Percentiles rank a stretch among this genome's conserved stretches.
These are phyloP conservation scores for Carassius carassius DNA, from an alignment of 2,113 vertebrate genomes.

Conservation along the genomic window DNA sequence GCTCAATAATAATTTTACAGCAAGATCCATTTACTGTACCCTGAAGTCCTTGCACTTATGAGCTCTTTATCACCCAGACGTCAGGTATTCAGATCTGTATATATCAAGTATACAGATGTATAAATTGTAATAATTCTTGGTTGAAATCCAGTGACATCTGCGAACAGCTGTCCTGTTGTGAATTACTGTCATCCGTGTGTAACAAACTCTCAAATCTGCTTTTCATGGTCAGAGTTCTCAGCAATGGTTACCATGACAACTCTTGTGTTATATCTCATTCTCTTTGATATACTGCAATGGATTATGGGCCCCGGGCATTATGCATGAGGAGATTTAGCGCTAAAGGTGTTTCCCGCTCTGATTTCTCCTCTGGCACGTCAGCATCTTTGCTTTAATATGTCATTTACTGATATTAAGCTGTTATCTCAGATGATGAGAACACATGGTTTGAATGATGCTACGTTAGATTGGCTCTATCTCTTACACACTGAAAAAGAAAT, in stretches of 20 bases:
- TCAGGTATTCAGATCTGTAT: not conserved
- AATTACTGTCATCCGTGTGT: slow-evolving; percentile 62
- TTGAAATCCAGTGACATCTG: not conserved
- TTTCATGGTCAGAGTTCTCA: slow-evolving; percentile 66
- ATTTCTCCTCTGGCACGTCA: slow-evolving; percentile 29
- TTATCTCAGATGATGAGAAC: not conserved
- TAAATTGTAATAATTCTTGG: not conserved
- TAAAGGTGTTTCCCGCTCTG: slow-evolving; percentile 74
- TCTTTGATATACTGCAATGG: slow-evolving; percentile 68
- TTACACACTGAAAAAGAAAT: not conserved
- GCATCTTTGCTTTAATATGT: not conserved
- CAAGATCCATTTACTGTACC: not conserved
- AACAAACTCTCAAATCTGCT: slow-evolving; percentile 71
- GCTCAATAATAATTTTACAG: not conserved
- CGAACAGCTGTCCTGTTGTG: slow-evolving; percentile 17
- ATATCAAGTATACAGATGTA: not conserved
- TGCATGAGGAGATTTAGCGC: slow-evolving; percentile 68
- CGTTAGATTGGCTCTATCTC: not conserved
- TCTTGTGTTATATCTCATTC: slow-evolving; percentile 73
- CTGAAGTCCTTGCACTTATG: not conserved
- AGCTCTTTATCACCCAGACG: not conserved
- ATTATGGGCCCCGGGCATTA: slow-evolving; percentile 71
- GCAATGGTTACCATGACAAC: slow-evolving; percentile 76
- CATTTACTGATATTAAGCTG: not conserved
- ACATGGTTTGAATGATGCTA: not conserved